Evolutionary conservation across 2,888 invertebrate genomes (phyloP).

Genomic region (Platycheirus rosarum): DNA sequence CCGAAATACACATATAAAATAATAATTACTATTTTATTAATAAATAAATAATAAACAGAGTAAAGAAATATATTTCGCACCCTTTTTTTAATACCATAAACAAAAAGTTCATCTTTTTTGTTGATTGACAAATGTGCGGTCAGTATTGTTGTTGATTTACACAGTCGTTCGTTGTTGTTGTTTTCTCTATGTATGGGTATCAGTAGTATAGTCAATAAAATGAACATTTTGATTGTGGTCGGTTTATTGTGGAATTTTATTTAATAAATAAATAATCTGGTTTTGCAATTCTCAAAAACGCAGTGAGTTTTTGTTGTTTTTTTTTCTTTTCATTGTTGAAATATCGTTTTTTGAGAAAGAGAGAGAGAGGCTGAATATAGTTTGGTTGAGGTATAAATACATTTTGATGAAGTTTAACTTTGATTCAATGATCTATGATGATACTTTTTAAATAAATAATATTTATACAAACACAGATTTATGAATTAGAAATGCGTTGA

Average conservation of each 20-base stretch:
- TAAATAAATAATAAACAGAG: neutral
- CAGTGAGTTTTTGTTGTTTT: slow-evolving; percentile 76
- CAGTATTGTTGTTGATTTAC: slow-evolving; percentile 11
- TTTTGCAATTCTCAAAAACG: slow-evolving; percentile 83
- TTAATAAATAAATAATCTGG: slow-evolving; percentile 78
- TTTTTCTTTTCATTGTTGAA: neutral
- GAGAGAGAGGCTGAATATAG: slow-evolving; percentile 41
- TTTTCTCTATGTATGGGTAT: neutral
- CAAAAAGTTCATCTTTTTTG: slow-evolving; percentile 59
- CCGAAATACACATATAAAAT: slow-evolving; percentile 1
- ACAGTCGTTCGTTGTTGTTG: neutral
- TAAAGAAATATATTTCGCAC: slow-evolving; percentile 43
- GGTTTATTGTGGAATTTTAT: slow-evolving; percentile 60
- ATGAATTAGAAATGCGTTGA: slow-evolving; percentile 2
- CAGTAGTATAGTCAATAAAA: slow-evolving; percentile 27
- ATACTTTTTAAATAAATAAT: no score
- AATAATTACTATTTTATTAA: neutral
- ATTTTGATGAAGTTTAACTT: slow-evolving; percentile 35
- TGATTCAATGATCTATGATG: slow-evolving; percentile 2
- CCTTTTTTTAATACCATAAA: slow-evolving; percentile 62
- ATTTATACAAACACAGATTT: neutral
- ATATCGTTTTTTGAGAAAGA: neutral
- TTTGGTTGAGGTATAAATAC: slow-evolving; percentile 15
- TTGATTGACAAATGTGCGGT: slow-evolving; percentile 19
- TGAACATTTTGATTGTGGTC: slow-evolving; percentile 72